phyloP scores from a whole-genome alignment of 2,797 vertebrate genomes.

The Heteromormyrus szaboi region DNA sequence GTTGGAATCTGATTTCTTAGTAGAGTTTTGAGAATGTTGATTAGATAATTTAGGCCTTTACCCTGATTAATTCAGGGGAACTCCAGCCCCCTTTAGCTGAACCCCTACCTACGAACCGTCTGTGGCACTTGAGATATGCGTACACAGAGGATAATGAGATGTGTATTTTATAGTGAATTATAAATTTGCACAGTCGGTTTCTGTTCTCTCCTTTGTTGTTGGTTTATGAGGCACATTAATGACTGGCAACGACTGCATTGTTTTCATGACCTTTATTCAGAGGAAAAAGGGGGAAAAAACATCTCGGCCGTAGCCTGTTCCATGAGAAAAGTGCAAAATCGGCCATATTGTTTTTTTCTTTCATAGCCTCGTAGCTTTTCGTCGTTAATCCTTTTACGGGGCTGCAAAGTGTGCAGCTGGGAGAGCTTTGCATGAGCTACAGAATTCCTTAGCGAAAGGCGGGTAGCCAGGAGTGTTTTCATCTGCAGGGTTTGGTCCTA shows the following conservation, averaged over 20 bases:
- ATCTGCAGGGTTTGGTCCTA: background rate
- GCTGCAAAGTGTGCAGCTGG: background rate
- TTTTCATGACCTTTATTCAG: background rate
- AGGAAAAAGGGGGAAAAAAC: background rate
- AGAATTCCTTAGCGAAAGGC: background rate
- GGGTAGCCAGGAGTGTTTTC: background rate
- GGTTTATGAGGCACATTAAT: background rate
- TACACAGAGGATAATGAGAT: background rate
- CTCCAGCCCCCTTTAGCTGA: background rate
- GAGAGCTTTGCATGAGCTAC: background rate
- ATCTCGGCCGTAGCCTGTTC: background rate
- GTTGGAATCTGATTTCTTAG: background rate
- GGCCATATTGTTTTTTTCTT: background rate
- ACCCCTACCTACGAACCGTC: background rate
- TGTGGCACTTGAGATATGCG: background rate
- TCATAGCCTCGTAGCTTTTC: background rate
- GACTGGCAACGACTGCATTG: background rate
- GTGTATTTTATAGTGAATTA: background rate
- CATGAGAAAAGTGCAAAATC: background rate
- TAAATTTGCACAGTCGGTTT: background rate
- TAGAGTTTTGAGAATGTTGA: background rate
- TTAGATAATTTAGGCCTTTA: background rate
- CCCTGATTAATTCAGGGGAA: background rate
- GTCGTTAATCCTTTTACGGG: background rate
- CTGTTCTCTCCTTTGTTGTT: background rate